phyloP scores from a whole-genome alignment of 2,113 vertebrate species.

The Serinus canaria region DNA sequence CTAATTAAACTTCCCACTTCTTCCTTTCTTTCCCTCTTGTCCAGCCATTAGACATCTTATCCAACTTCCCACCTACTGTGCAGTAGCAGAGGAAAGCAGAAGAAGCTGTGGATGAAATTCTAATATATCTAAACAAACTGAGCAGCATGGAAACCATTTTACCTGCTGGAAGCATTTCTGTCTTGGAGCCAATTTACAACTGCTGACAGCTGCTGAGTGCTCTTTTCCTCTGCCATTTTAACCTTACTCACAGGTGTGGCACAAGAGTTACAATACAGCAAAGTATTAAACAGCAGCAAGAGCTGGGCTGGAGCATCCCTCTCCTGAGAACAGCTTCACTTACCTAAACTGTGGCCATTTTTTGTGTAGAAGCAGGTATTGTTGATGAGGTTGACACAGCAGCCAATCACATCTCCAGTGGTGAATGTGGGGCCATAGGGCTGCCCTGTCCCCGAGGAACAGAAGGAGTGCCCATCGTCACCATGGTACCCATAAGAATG shows the following conservation, averaged over 20 bases:
- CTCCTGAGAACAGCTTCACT: background rate
- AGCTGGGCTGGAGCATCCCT: background rate
- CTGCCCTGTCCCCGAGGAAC: slow-evolving; percentile 95
- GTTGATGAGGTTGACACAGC: slow-evolving; percentile 98
- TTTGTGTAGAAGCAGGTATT: slow-evolving; percentile 87
- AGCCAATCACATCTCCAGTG: slow-evolving; percentile 96
- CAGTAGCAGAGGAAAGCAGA: background rate
- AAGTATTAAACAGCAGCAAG: background rate
- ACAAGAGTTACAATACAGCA: background rate
- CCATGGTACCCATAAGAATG: slow-evolving; percentile 98
- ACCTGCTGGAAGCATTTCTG: background rate
- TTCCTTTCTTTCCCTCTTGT: background rate
- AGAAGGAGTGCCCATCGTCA: slow-evolving; percentile 97
- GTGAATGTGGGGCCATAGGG: slow-evolving; percentile 97
- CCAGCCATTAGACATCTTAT: background rate
- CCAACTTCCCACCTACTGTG: background rate
- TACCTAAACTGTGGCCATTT: slow-evolving; percentile 94
- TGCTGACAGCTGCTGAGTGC: background rate
- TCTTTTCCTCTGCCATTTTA: background rate
- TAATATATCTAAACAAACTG: background rate
- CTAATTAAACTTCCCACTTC: background rate
- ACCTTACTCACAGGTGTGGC: background rate
- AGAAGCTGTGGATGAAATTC: background rate
- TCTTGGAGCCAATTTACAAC: background rate
- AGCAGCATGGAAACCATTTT: background rate